phyloP scores from a whole-genome alignment of 1,140 invertebrate genomes.

The Cotesia glomerata region DNA sequence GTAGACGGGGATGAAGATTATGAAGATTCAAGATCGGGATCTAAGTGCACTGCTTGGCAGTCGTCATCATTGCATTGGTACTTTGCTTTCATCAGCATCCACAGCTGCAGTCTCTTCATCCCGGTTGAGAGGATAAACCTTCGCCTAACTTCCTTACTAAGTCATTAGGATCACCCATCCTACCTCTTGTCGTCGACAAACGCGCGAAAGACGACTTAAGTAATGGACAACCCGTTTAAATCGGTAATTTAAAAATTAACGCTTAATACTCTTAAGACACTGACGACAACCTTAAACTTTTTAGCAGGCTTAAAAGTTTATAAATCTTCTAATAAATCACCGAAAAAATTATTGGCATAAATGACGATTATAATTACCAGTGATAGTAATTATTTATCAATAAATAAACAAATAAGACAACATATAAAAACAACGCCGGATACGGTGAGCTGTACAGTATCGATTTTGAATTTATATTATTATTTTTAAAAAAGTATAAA shows the following conservation, averaged over 20 bases:
- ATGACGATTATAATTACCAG: background rate
- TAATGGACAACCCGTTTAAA: background rate
- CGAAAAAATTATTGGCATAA: too few relatives aligned
- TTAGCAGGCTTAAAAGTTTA: too few relatives aligned
- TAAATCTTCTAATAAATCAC: too few relatives aligned
- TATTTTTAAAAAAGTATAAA: background rate
- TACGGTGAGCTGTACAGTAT: too few relatives aligned
- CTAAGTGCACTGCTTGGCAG: conserved; percentile 36
- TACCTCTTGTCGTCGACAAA: too few relatives aligned
- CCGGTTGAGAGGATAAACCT: conserved; percentile 49
- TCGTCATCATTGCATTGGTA: conserved; percentile 41
- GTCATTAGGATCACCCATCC: background rate
- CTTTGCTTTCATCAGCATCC: conserved; percentile 50
- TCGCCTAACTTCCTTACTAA: background rate
- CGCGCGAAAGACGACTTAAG: background rate
- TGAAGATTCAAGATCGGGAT: conserved; percentile 43
- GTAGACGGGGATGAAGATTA: conserved; percentile 53
- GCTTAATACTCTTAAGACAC: background rate
- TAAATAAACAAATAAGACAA: background rate
- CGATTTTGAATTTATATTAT: too few relatives aligned
- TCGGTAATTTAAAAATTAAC: background rate
- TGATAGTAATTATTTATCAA: background rate
- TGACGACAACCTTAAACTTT: too few relatives aligned
- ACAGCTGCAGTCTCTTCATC: conserved; percentile 49
- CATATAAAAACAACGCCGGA: background rate